These are phyloP conservation scores for Hystrix cristata DNA, from an alignment of 2,113 vertebrate genomes.

Conservation along the genomic window DNA sequence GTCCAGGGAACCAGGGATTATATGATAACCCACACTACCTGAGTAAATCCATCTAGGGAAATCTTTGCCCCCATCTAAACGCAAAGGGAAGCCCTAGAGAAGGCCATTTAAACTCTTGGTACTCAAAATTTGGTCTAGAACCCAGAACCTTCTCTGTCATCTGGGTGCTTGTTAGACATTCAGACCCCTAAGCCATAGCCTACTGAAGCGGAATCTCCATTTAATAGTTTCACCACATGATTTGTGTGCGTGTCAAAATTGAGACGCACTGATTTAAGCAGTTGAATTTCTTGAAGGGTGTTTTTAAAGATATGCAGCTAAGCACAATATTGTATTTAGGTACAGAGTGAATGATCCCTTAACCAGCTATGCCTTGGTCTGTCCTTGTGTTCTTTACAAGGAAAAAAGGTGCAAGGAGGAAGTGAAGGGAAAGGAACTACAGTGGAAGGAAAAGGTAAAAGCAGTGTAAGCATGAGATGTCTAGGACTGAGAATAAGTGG, in stretches of 20 bases:
- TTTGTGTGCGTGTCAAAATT: not conserved
- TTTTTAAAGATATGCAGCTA: not conserved
- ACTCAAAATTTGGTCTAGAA: not conserved
- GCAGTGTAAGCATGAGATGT: not conserved
- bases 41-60: not conserved
- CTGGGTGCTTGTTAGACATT: constrained; percentile 7
- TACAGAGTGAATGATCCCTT: not conserved
- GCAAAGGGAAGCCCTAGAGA: not conserved
- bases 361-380: not conserved
- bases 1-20: not conserved
- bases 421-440: not conserved
- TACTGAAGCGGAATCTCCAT: not conserved
- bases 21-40: not conserved
- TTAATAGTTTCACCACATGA: not conserved
- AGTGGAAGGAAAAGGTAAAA: not conserved
- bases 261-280: not conserved
- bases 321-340: not conserved
- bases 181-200: not conserved
- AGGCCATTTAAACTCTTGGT: not conserved
- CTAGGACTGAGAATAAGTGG: not conserved
- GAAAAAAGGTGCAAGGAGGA: not conserved
- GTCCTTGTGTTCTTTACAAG: not conserved
- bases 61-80: not conserved
- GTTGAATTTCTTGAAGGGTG: not conserved
- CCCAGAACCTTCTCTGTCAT: not conserved